Evolutionary conservation across 2,797 vertebrate species (phyloP), one percentile per base, ranked within the genome.

Genomic region (Centroberyx gerrardi): DNA sequence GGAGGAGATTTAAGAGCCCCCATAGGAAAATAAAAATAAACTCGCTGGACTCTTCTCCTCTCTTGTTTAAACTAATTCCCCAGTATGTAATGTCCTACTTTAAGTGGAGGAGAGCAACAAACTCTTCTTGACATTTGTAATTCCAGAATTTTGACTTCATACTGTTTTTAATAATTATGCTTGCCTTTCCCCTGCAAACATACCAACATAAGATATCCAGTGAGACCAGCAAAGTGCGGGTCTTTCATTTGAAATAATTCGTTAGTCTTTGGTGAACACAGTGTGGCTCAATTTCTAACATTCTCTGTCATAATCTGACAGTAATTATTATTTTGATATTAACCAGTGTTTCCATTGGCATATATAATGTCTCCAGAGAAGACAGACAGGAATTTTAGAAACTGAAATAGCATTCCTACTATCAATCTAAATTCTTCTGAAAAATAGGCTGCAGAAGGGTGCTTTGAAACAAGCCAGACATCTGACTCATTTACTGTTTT

Each of bases 21-120:
- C 76, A 64, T 78, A 91, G 92, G 86, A 92, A 93, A 94, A 93
- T 91, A 91, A 93, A 94, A 94, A 93, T 93, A 93, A 94, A 92
- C 92, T 92, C 70, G 79, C 82, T 87, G 86, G 89, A 88, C 83
- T 92, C 72, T 79, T 88, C 85, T 92, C 72, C 78, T 88, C 85
- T 86, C 83, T 91, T 91, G 90, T 92, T 87, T 72, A 69, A 87
- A 83, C 84, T 88, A 87, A 90, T 90, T 91, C 88, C 84, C 72
- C 63, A 84, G 82, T 82, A 83, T 86, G 72, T 62, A 63, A 90
- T 90, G 91, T 89, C 90, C 90, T 92, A 89, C 80, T 90, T 90
- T 79, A 61, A 81, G 86, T 86, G 75, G 72, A 89, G 78, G 84
- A 78, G 77, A 75, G 77, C 42, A 64, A 65, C 76, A 70, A 74